phyloP scores from a whole-genome alignment of 1,140 invertebrate genomes.

The Aplysia californica region DNA sequence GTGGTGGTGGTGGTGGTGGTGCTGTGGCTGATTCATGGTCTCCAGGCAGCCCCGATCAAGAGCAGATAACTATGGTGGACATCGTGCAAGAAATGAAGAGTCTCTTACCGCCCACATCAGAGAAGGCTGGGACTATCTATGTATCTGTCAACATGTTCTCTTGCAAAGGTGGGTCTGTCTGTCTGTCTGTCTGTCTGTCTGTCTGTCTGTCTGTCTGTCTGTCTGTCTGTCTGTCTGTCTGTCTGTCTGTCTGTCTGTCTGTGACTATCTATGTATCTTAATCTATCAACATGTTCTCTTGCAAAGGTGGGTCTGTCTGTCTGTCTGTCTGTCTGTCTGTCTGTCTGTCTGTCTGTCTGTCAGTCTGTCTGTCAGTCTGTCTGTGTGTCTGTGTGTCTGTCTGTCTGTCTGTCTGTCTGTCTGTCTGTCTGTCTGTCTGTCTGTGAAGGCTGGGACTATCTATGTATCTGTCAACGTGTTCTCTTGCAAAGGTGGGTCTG shows the following conservation, averaged over 20 bases:
- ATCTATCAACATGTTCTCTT: background rate
- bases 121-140: too few species aligned
- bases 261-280: background rate
- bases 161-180: background rate
- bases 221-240: constrained; percentile 25
- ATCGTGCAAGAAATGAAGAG: too few species aligned
- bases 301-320: background rate
- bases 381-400: background rate
- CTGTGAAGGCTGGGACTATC: too few species aligned
- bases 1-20: too few species aligned
- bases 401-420: background rate
- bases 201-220: constrained; percentile 21
- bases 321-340: background rate
- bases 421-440: background rate
- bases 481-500: too few species aligned
- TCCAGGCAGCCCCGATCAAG: too few species aligned
- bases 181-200: constrained; percentile 28
- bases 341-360: background rate
- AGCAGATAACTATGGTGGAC: too few species aligned
- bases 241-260: constrained; percentile 22
- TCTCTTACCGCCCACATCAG: too few species aligned
- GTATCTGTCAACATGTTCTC: too few species aligned
- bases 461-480: too few species aligned
- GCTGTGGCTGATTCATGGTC: too few species aligned
- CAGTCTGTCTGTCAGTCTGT: background rate